A percentile compares a stretch with the other conserved stretches of the same genome.
phyloP scores from a whole-genome alignment of 1,140 invertebrate species.

The Grapholita molesta region DNA sequence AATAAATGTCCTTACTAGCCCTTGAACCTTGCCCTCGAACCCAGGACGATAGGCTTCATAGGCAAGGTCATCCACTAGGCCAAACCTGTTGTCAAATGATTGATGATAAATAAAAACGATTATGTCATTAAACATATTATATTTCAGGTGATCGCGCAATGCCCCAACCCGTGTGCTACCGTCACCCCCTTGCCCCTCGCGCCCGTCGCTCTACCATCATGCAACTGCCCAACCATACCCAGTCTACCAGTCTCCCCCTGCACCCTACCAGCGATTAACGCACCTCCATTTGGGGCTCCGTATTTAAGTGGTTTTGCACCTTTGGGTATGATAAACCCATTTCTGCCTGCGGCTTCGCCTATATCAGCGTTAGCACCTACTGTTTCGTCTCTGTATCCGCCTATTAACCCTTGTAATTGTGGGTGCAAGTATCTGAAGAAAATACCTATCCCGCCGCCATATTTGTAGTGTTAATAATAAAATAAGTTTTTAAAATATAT shows the following conservation, averaged over 20 bases:
- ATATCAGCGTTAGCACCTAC: conserved; percentile 33
- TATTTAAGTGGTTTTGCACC: conserved; percentile 1
- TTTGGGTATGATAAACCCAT: conserved; percentile 23
- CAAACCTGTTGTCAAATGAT: too few relatives aligned
- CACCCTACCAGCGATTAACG: not conserved
- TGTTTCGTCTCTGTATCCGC: conserved; percentile 26
- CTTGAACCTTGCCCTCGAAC: too few relatives aligned
- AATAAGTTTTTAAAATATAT: not conserved
- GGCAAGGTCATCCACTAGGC: too few relatives aligned
- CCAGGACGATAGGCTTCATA: too few relatives aligned
- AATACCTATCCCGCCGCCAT: conserved; percentile 26
- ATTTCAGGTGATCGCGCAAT: not conserved
- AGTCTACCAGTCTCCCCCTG: not conserved
- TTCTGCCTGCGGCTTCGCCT: conserved; percentile 35
- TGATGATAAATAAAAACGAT: too few relatives aligned
- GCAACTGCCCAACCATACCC: not conserved
- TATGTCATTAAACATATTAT: not conserved
- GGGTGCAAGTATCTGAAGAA: conserved; percentile 40
- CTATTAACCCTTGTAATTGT: conserved; percentile 26
- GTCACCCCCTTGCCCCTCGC: not conserved
- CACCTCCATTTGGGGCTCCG: not conserved
- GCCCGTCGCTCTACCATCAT: conserved; percentile 16
- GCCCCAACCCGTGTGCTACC: not conserved
- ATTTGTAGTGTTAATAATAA: not conserved
- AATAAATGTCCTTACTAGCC: too few relatives aligned